Conservation (phyloP, 2,888 invertebrate genomes). For the Amphipyra berbera region DNA sequence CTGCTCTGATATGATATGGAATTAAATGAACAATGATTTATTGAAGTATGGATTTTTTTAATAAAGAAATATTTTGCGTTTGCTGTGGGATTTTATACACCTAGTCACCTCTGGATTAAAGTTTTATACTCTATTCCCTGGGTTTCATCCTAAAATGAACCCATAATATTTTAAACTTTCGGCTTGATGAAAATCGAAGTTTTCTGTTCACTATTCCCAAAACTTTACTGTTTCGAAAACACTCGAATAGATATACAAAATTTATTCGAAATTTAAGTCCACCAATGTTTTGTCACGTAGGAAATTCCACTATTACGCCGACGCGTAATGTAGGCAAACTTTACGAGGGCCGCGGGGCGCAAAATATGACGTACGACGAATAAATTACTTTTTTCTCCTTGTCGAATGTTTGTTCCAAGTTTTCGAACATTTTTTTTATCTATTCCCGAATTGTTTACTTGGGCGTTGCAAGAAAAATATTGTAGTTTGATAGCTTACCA, state of each 20-base stretch:
- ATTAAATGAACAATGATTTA: no score
- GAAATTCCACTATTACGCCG: constrained; percentile 58
- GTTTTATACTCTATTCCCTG: no score
- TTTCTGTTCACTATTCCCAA: neutral
- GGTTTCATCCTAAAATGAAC: neutral
- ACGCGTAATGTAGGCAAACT: constrained; percentile 61
- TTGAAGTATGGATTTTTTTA: no score
- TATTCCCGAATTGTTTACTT: constrained; percentile 68
- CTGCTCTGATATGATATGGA: neutral
- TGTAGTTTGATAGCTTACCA: constrained; percentile 71
- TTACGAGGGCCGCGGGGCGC: constrained; percentile 61
- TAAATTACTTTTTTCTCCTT: constrained; percentile 75
- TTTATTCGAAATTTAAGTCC: constrained; percentile 32
- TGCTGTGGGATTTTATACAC: no score
- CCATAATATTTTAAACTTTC: neutral
- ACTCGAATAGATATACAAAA: constrained; percentile 30
- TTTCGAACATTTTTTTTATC: constrained; percentile 61
- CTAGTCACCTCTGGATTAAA: no score
- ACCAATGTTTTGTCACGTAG: constrained; percentile 62
- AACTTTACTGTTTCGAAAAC: neutral
- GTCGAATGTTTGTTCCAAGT: constrained; percentile 66
- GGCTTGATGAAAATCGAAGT: neutral
- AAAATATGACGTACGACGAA: constrained; percentile 75
- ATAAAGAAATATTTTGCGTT: no score
- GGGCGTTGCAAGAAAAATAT: constrained; percentile 63